A percentile compares a stretch with the other conserved stretches of the same genome.
Conservation (phyloP, 2,888 invertebrate species). For the Electrophaes corylata region DNA sequence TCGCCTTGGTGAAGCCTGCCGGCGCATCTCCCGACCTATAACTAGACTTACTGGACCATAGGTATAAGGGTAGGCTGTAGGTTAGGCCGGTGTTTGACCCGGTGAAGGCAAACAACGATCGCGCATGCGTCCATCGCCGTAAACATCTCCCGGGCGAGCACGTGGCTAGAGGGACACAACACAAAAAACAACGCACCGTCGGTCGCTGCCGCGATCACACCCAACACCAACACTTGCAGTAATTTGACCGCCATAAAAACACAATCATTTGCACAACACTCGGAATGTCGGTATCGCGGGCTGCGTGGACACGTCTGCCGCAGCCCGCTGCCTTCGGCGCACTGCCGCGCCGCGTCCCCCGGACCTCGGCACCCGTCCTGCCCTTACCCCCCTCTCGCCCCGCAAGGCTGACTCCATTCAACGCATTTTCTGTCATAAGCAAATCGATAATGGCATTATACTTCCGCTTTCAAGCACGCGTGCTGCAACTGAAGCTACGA, state of each 20-base stretch:
- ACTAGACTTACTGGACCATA: conserved; percentile 71
- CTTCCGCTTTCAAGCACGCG: conserved; percentile 80
- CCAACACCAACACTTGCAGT: conserved; percentile 87
- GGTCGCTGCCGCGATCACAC: conserved; percentile 78
- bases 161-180: conserved; percentile 48
- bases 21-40: conserved; percentile 59
- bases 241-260: conserved; percentile 92
- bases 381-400: conserved; percentile 43
- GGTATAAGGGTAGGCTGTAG: conserved; percentile 67
- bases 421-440: conserved; percentile 83
- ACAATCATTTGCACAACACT: conserved; percentile 87
- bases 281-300: conserved; percentile 75
- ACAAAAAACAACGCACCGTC: conserved; percentile 68
- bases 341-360: conserved; percentile 55
- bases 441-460: conserved; percentile 83
- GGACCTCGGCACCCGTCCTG: conserved; percentile 36
- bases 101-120: conserved; percentile 70
- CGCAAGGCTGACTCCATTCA: conserved; percentile 74
- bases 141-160: conserved; percentile 70
- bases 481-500: conserved; percentile 64
- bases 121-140: conserved; percentile 78
- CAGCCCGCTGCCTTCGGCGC: conserved; percentile 75
- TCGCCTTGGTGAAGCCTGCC: conserved; percentile 34
- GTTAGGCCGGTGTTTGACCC: conserved; percentile 81
- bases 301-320: conserved; percentile 73